A percentile compares a stretch with the other conserved stretches of the same genome.
Evolutionary conservation across 1,140 invertebrate species (phyloP).

Genomic region (Delia radicum): DNA sequence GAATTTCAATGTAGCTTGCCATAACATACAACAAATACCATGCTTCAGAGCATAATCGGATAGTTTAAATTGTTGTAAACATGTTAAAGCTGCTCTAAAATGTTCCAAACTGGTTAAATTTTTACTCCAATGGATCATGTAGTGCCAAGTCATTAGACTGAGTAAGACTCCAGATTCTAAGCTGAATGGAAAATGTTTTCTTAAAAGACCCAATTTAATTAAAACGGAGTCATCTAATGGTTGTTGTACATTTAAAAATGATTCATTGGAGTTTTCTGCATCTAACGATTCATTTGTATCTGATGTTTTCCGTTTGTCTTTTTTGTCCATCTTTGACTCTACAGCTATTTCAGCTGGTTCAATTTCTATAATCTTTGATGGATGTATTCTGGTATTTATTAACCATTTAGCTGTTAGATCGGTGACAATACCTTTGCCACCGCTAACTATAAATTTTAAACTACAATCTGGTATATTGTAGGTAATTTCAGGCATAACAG

Average conservation of each 20-base stretch:
- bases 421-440: slow-evolving; percentile 81
- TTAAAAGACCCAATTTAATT: slow-evolving; percentile 64
- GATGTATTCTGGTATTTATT: slow-evolving; percentile 68
- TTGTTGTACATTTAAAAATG: slow-evolving; percentile 19
- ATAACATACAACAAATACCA: slow-evolving; percentile 80
- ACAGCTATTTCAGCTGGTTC: slow-evolving; percentile 30
- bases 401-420: slow-evolving; percentile 83
- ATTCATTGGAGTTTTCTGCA: background rate
- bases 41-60: slow-evolving; percentile 67
- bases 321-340: slow-evolving; percentile 32
- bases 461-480: slow-evolving; percentile 68
- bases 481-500: slow-evolving; percentile 59
- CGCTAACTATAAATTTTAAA: slow-evolving; percentile 70
- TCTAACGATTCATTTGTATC: slow-evolving; percentile 1
- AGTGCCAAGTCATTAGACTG: slow-evolving; percentile 88
- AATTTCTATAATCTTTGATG: slow-evolving; percentile 55
- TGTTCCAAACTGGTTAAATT: slow-evolving; percentile 67
- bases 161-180: slow-evolving; percentile 75
- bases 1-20: slow-evolving; percentile 81
- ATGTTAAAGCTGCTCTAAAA: slow-evolving; percentile 65
- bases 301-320: slow-evolving; percentile 16
- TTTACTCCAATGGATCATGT: slow-evolving; percentile 81
- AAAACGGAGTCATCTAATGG: slow-evolving; percentile 54
- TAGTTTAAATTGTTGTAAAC: slow-evolving; percentile 57
- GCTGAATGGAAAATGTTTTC: slow-evolving; percentile 81